Evolutionary conservation across 1,140 invertebrate species (phyloP), one percentile per base, ranked within the genome.

Genomic region (Saxidomus purpurata): DNA sequence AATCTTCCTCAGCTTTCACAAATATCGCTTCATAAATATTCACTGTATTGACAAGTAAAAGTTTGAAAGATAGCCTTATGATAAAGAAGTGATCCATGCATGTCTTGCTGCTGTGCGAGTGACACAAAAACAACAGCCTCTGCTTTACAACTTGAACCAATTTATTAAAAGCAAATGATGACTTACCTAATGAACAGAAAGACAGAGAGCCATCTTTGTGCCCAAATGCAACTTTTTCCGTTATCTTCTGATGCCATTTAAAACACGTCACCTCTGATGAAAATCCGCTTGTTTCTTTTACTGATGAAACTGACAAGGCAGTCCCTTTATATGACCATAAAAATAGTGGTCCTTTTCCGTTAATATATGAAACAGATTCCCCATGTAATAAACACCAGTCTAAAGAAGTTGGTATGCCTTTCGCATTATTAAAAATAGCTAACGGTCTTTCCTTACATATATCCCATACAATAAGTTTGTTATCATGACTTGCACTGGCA

Each of bases 141-240:
- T n/a, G n/a, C n/a, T n/a, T n/a, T n/a, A n/a, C n/a, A n/a, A n/a
- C n/a, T n/a, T n/a, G n/a, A n/a, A n/a, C n/a, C n/a, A n/a, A n/a
- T n/a, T n/a, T n/a, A n/a, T n/a, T n/a, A n/a, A n/a, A n/a, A n/a
- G n/a, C n/a, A n/a, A n/a, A n/a, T n/a, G n/a, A n/a, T 17, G 0
- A 67, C 81, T 69, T 17, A 85, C 83, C 83, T 74, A 74, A 52
- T 36, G 87, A 81, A 77, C 95, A 95, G n/a, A 96, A 90, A 28
- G 96, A 96, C 25, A 96, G 87, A 82, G 93, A 94, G 36, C 96
- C 96, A 94, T 96, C 94, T 34, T 90, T 88, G 89, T 96, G 96
- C 6, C 96, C 96, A 85, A 96, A 91, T 1, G 93, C 95, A 9
- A 96, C 79, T 82, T 94, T 93, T 19, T 93, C 93, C 15, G 90